Conservation (phyloP, 1,140 invertebrate genomes). For the Orchestia grillus region DNA sequence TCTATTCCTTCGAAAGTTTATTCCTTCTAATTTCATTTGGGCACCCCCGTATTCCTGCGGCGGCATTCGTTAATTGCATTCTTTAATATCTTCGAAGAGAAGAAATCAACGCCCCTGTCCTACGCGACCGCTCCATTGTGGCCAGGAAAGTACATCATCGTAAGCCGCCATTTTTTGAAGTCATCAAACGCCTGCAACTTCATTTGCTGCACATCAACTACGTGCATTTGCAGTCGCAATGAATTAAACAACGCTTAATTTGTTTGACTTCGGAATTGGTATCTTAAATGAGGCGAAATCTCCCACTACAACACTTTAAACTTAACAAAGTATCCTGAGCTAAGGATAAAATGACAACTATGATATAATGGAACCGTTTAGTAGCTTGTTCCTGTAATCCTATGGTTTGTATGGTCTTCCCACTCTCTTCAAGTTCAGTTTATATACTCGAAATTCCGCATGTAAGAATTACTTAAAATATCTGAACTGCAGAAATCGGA, state of each 20-base stretch:
- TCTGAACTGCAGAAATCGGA: no score
- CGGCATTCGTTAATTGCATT: background rate
- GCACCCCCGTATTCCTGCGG: background rate
- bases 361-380: background rate
- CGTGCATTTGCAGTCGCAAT: background rate
- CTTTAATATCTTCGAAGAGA: background rate
- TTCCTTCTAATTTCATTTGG: background rate
- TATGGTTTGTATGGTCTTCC: no score
- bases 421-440: no score
- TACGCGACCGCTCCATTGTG: background rate
- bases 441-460: no score
- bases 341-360: background rate
- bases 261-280: background rate
- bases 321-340: background rate
- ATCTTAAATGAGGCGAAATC: background rate
- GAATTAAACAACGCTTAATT: background rate
- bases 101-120: background rate
- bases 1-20: background rate
- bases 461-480: no score
- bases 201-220: no score
- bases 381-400: background rate
- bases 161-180: no score
- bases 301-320: background rate
- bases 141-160: no score
- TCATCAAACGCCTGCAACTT: no score